Conservation (phyloP, 2,888 invertebrate species). For the Geophilus truncorum region DNA sequence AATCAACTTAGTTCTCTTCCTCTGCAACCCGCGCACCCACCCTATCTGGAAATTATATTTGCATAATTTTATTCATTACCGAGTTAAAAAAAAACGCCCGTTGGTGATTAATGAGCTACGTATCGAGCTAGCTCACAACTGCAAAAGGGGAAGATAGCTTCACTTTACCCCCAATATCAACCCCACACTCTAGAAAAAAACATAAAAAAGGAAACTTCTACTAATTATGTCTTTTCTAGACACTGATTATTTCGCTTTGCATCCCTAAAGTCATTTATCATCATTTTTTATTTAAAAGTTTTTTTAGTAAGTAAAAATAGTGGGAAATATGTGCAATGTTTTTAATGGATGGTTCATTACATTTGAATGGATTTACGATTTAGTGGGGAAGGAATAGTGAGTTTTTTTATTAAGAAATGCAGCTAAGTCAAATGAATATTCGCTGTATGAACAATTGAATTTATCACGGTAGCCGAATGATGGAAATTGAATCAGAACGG, state of each 20-base stretch:
- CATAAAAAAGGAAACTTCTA: not conserved
- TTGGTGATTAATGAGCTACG: not conserved
- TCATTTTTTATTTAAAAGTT: not conserved
- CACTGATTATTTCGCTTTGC: not conserved
- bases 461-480: not conserved
- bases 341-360: not conserved
- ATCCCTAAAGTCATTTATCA: not conserved
- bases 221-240: not conserved
- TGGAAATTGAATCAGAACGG: slow-evolving; percentile 16
- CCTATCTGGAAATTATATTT: not conserved
- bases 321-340: not conserved
- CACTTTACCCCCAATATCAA: not conserved
- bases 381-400: not conserved
- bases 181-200: not conserved
- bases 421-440: not conserved
- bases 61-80: not conserved
- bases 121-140: not conserved
- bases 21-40: not conserved
- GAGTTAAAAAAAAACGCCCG: too few species aligned
- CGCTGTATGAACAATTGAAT: slow-evolving; percentile 7
- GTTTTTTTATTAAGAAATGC: not conserved
- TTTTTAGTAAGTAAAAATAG: not conserved
- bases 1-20: not conserved
- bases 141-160: too few species aligned
- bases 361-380: not conserved